phyloP scores from a whole-genome alignment of 2,888 invertebrate genomes.

The Hirtodrosophila alboralis region DNA sequence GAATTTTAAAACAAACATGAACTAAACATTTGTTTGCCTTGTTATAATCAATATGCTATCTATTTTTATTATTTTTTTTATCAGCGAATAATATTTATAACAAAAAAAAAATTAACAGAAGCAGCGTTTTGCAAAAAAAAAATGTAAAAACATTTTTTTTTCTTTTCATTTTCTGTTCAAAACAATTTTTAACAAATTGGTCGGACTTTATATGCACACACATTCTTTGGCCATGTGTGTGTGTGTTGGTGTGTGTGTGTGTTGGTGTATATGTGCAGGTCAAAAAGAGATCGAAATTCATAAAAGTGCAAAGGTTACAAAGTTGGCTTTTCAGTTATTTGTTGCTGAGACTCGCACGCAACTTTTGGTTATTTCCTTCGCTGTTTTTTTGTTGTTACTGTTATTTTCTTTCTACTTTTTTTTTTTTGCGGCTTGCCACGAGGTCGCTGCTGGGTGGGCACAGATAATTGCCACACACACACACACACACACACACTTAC shows the following conservation, averaged over 20 bases:
- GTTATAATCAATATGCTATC: no score
- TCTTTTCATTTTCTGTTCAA: constrained; percentile 5
- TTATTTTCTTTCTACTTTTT: constrained; percentile 8
- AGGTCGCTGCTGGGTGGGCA: constrained; percentile 49
- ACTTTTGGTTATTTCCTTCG: constrained; percentile 44
- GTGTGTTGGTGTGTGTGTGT: constrained; percentile 8
- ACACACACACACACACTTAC: constrained; percentile 26
- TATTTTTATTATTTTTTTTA: no score
- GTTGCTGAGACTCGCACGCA: constrained; percentile 38
- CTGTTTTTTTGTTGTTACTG: constrained; percentile 16
- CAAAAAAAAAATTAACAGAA: no score
- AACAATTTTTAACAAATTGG: constrained; percentile 44
- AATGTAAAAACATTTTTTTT: constrained; percentile 13
- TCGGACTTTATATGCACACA: constrained; percentile 14
- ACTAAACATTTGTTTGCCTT: no score
- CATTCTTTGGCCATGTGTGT: constrained; percentile 8
- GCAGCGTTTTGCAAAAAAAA: constrained; percentile 12
- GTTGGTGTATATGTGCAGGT: constrained; percentile 32
- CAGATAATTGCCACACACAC: constrained; percentile 52
- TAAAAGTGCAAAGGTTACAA: constrained; percentile 73
- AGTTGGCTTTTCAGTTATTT: constrained; percentile 53
- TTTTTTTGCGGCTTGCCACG: constrained; percentile 53
- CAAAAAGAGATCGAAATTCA: constrained; percentile 63
- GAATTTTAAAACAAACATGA: no score
- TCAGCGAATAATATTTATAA: no score